A percentile compares a stretch with the other conserved stretches of the same genome.
These are phyloP conservation scores for Galendromus occidentalis DNA, from an alignment of 1,140 invertebrate genomes.

Conservation along the genomic window DNA sequence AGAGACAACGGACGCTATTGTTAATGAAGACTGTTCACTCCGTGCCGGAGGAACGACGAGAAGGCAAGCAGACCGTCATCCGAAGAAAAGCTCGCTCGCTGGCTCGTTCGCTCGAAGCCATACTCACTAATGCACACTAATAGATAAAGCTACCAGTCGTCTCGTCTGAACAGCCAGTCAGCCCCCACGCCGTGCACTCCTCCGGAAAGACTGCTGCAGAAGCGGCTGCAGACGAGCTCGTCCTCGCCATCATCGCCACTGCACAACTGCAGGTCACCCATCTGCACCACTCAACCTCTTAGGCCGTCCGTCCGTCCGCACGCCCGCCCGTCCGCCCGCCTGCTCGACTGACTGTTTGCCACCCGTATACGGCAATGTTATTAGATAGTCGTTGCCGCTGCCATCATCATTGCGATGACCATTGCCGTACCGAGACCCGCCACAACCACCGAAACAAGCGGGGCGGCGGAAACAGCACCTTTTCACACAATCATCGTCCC, in stretches of 20 bases:
- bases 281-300: not conserved
- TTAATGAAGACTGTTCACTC: slow-evolving; percentile 12
- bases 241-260: not conserved
- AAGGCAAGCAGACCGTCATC: not conserved
- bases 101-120: not conserved
- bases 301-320: not conserved
- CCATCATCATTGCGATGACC: too few species aligned
- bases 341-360: too few species aligned
- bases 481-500: too few species aligned
- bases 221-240: too few species aligned
- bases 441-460: too few species aligned
- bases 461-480: too few species aligned
- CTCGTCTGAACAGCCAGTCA: not conserved
- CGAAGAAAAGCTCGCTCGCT: not conserved
- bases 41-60: not conserved
- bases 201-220: too few species aligned
- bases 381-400: too few species aligned
- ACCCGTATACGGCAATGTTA: too few species aligned
- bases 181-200: not conserved
- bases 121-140: slow-evolving; percentile 6
- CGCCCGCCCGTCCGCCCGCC: not conserved
- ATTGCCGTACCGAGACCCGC: too few species aligned
- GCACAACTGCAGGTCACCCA: not conserved
- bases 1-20: not conserved
- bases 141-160: slow-evolving; percentile 4